A percentile compares a stretch with the other conserved stretches of the same genome.
Conservation (phyloP, 2,888 invertebrate species). For the Athripsodes cinereus region DNA sequence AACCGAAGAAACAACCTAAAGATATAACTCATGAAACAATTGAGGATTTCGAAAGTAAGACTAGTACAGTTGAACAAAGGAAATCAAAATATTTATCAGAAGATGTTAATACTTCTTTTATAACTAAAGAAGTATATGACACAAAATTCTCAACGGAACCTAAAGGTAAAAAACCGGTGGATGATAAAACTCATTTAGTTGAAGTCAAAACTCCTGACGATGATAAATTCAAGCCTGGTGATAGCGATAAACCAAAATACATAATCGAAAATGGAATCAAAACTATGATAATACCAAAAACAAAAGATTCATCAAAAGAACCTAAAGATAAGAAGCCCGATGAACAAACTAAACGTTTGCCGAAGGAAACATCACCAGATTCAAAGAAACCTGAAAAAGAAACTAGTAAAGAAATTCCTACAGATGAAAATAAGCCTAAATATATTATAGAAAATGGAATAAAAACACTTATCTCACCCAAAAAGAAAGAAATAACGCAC, state of each 20-base stretch:
- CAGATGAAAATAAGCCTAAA: not conserved
- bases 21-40: not conserved
- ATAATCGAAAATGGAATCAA: constrained; percentile 20
- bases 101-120: constrained; percentile 7
- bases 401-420: not conserved
- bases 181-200: no score
- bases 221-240: not conserved
- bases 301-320: not conserved
- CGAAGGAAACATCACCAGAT: constrained; percentile 3
- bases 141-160: constrained; percentile 14
- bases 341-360: constrained; percentile 6
- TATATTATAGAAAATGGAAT: constrained; percentile 23
- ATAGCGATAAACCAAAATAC: constrained; percentile 8
- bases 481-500: not conserved
- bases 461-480: constrained; percentile 5
- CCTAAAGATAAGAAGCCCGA: not conserved
- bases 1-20: constrained; percentile 5
- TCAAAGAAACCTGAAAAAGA: not conserved
- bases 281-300: constrained; percentile 3
- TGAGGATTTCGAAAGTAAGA: not conserved
- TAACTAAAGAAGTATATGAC: constrained; percentile 9
- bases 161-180: constrained; percentile 19
- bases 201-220: not conserved
- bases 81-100: not conserved
- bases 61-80: not conserved